Evolutionary conservation across 2,797 vertebrate genomes (phyloP).

Genomic region (Catostomus latipinnis): DNA sequence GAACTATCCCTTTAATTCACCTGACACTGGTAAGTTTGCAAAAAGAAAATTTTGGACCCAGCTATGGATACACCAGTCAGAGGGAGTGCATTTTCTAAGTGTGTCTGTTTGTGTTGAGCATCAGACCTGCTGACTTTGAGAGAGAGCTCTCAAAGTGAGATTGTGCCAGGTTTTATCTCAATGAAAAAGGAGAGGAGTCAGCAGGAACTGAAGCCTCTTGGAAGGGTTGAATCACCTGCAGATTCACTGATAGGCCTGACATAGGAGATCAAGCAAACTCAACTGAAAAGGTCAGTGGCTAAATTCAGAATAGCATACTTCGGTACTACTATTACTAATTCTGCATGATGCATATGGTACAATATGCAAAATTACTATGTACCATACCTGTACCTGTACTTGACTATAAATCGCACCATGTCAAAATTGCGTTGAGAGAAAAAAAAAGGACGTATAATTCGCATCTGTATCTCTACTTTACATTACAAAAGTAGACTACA

Average conservation of each 20-base stretch:
- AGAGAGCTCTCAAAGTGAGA: background rate
- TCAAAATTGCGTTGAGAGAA: too few relatives aligned
- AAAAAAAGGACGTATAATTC: too few relatives aligned
- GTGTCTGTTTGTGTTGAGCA: constrained; percentile 8
- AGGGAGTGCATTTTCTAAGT: background rate
- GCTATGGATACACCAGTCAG: constrained; percentile 21
- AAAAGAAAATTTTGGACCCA: too few relatives aligned
- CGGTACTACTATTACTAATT: too few relatives aligned
- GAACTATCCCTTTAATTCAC: too few relatives aligned
- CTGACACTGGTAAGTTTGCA: too few relatives aligned
- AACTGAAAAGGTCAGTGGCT: too few relatives aligned
- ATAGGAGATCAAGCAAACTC: background rate
- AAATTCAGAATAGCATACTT: too few relatives aligned
- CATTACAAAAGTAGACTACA: too few relatives aligned
- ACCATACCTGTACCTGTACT: background rate
- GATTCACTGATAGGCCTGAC: constrained; percentile 1
- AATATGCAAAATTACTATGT: background rate
- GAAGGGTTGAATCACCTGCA: constrained; percentile 3
- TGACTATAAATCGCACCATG: too few relatives aligned
- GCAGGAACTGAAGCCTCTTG: background rate
- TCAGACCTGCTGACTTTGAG: constrained; percentile 82
- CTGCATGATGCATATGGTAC: background rate
- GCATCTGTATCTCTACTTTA: too few relatives aligned
- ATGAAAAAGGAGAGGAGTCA: background rate
- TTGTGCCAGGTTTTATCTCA: constrained; percentile 1